phyloP scores from a whole-genome alignment of 2,888 invertebrate genomes.

The Phyllotreta striolata region DNA sequence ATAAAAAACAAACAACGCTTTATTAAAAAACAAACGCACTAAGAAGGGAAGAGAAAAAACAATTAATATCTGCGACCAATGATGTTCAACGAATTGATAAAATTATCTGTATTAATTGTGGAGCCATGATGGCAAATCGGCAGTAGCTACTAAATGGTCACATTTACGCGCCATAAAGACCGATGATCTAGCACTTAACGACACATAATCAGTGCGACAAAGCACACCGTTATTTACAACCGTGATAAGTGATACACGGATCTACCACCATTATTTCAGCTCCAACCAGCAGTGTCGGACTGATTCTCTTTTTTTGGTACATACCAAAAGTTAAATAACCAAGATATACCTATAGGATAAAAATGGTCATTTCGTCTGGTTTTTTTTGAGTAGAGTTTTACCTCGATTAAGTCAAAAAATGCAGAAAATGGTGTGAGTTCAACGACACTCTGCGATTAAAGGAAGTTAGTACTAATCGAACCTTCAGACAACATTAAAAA shows the following conservation, averaged over 20 bases:
- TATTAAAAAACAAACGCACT: too few relatives aligned
- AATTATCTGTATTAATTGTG: conserved; percentile 33
- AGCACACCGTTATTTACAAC: conserved; percentile 53
- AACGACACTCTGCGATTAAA: too few relatives aligned
- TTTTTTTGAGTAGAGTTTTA: too few relatives aligned
- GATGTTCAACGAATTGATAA: conserved; percentile 21
- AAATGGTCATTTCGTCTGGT: too few relatives aligned
- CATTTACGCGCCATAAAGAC: conserved; percentile 57
- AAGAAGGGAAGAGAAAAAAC: neutral
- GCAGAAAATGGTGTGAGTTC: too few relatives aligned
- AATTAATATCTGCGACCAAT: conserved; percentile 12
- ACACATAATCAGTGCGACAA: conserved; percentile 55
- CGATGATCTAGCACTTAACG: conserved; percentile 56
- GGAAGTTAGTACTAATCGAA: too few relatives aligned
- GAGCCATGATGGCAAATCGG: conserved; percentile 40
- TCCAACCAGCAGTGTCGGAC: conserved; percentile 11
- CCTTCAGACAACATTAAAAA: too few relatives aligned
- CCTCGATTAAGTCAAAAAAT: too few relatives aligned
- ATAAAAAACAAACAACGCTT: too few relatives aligned
- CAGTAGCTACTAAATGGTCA: conserved; percentile 41
- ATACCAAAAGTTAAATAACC: neutral
- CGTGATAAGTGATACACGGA: conserved; percentile 51
- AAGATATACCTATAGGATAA: neutral
- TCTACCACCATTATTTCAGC: conserved; percentile 53
- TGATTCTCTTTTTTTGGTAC: neutral